Base-by-base conservation (phyloP, 2,113 vertebrate genomes). In the Heteronetta atricapilla region DNA sequence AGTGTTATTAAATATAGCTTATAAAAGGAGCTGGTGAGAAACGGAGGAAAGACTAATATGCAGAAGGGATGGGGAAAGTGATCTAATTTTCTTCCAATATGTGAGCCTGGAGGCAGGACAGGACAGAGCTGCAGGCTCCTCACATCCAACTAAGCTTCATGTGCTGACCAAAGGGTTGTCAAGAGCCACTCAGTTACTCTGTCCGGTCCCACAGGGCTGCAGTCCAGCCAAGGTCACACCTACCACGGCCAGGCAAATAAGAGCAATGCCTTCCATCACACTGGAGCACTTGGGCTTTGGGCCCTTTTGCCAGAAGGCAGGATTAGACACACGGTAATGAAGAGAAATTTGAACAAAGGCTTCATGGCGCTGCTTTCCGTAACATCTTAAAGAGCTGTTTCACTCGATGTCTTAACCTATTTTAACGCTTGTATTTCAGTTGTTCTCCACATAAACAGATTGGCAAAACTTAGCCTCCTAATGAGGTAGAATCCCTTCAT, bases 401-500 rank as follows among this genome's bases (percentile, higher is more conserved):
- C 59, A 62, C 50, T 90, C 89, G 58, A 93, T 85, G 90, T 89
- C 86, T 87, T 87, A 94, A 93, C 73, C 34, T 31, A 63, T 77
- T 50, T 63, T 89, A 92, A 84, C 83, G 90, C 68, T 36, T 81
- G 20, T 34, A 63, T 93, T 96, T 82, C 14, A 58, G 88, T 92
- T 97, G 62, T 92, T 82, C 33, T 90, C 70, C 8, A 1, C 89
- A 55, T 93, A 94, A 95, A 96, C 67, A 96, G 90, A 96, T 87
- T 95, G 86, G 46, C 50, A 79, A 79, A 62, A 59, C 26, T 92
- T 89, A 95, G 74, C 74, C 0, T 4, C 69, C 42, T 95, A 93
- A 96, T 95, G 86, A 94, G 63, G 46, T 80, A 70, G 90, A 96
- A 94, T 91, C 67, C 66, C 31, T 95, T 96, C 48, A 73, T 95